Evolutionary conservation across 92 coral and sea anemone genomes (phyloP).

Genomic region (Galaxea fascicularis): DNA sequence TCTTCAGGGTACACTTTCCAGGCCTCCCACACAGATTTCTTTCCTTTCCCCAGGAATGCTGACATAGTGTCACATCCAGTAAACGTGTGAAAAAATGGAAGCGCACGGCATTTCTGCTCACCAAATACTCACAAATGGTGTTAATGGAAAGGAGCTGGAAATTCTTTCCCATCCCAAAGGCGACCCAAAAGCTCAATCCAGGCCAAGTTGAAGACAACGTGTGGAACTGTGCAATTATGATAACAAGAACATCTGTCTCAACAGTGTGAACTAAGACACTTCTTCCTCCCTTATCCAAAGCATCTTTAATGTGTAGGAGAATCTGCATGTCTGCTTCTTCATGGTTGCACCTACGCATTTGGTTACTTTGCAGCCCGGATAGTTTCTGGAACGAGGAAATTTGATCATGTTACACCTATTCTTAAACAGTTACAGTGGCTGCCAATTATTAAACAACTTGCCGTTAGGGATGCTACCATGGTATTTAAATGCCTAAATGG

Average conservation of each 20-base stretch:
- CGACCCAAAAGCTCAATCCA: neutral
- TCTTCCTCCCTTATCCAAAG: constrained; percentile 4
- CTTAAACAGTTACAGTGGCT: too few species aligned
- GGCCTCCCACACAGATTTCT: constrained; percentile 29
- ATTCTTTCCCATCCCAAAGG: constrained; percentile 30
- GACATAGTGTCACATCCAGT: constrained; percentile 34
- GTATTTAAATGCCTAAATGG: too few species aligned
- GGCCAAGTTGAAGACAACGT: neutral
- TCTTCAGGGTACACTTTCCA: neutral
- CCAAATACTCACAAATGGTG: neutral
- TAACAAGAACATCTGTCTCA: constrained; percentile 44
- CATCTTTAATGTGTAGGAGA: constrained; percentile 17
- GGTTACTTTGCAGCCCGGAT: too few species aligned
- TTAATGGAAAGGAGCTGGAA: neutral
- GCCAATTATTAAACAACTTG: too few species aligned
- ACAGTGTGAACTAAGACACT: constrained; percentile 32
- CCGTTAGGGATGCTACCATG: too few species aligned
- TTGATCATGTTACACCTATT: too few species aligned
- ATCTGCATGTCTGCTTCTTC: constrained; percentile 64
- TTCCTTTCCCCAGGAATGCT: constrained; percentile 15
- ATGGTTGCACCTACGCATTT: constrained; percentile 49
- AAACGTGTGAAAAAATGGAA: constrained; percentile 14
- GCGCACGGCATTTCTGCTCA: constrained; percentile 3
- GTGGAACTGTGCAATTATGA: constrained; percentile 22
- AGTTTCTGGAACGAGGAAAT: too few species aligned